Base-by-base conservation (phyloP, 1,140 invertebrate genomes). In the Lepidostoma basale region DNA sequence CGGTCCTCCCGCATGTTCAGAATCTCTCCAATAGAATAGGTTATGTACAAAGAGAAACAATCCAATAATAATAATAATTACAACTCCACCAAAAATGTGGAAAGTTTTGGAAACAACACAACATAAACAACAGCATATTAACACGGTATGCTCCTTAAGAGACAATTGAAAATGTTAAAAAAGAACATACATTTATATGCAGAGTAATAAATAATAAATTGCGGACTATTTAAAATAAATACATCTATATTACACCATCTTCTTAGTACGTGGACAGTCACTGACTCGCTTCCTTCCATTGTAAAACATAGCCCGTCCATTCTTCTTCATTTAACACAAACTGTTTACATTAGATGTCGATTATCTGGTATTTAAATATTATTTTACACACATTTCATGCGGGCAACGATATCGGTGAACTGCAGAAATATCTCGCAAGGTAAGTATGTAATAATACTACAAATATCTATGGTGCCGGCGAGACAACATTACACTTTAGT, bases 171-270 rank as follows among this genome's bases (percentile, higher is more conserved):
- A 12, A 44, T 8, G 5, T 8, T 8, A 44, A 12, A 44, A 44
- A 54, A 54, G 16, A 30, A 56, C 30, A 28, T 56, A 60, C 30
- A 60, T 60, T 60, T 26, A 36, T n/a, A 60, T 60, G 58, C n/a
- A 26, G 25, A 60, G 58, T 42, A 44, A 60, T 60, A 60, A 42
- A 60, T 60, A 42, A 60, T 44, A 60, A 42, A 60, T 42, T 60
- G 58, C 20, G 20, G 58, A 60, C 36, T 56, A 60, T 60, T 60
- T 60, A 25, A 44, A 45, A 62, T 62, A 49, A 62, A 62, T 62
- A 62, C 33, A 60, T 14, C 39, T 60, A 60, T 60, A 60, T 23
- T 60, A 60, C 56, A 60, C 36, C 23, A 12, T 56, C 56, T 23
- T 59, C 56, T 1, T 60, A 60, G 56, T 60, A 60, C 56, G 39